Conservation (phyloP, 2,888 invertebrate species). For the Tiliacea aurago region DNA sequence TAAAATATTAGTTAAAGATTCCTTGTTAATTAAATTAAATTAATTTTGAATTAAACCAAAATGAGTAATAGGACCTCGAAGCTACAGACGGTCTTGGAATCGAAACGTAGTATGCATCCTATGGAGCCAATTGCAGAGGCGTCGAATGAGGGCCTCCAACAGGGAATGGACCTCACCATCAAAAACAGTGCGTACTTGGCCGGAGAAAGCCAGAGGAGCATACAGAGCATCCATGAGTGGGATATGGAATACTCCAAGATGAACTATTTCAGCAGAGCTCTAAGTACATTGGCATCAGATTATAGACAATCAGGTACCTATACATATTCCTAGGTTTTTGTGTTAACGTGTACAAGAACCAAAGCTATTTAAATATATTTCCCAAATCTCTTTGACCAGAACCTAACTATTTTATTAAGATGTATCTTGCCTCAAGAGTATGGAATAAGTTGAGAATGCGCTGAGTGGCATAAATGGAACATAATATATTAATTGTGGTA, state of each 20-base stretch:
- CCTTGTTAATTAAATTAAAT: background rate
- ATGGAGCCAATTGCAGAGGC: slow-evolving; percentile 13
- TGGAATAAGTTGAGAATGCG: background rate
- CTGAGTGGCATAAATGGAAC: background rate
- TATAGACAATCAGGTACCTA: slow-evolving; percentile 22
- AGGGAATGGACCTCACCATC: background rate
- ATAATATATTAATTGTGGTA: background rate
- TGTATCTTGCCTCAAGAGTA: background rate
- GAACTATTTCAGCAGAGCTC: slow-evolving; percentile 71
- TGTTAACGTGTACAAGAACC: background rate
- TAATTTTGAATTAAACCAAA: slow-evolving; percentile 2
- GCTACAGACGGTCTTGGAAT: background rate
- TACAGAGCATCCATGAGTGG: slow-evolving; percentile 66
- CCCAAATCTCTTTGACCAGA: background rate
- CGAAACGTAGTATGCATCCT: background rate
- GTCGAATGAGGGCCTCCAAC: background rate
- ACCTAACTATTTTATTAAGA: background rate
- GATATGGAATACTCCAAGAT: slow-evolving; percentile 75
- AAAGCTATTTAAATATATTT: background rate
- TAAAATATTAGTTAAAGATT: background rate
- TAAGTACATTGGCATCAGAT: slow-evolving; percentile 70
- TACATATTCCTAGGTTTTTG: slow-evolving; percentile 2
- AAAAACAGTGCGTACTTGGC: slow-evolving; percentile 3
- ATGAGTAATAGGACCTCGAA: slow-evolving; percentile 36
- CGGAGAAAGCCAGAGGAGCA: background rate